These are phyloP conservation scores for Cathartes aura DNA, from an alignment of 2,113 vertebrate genomes.

Conservation along the genomic window DNA sequence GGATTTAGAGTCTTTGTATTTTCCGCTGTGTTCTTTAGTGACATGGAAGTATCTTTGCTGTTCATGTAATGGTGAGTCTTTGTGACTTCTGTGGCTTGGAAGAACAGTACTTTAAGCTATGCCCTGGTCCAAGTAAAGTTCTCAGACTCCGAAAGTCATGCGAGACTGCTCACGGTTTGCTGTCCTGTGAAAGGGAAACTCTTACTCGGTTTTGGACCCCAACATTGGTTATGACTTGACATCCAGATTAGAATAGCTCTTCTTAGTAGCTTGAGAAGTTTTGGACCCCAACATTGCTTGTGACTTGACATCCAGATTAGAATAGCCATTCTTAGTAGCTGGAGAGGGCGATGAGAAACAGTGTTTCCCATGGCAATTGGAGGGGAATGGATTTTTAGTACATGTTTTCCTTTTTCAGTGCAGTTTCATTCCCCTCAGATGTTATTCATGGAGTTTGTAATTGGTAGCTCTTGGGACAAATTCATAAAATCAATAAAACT, in stretches of 20 bases:
- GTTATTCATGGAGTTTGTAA: conserved; percentile 12
- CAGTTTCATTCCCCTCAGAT: neutral
- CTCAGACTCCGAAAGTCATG: neutral
- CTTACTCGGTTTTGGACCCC: neutral
- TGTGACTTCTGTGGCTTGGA: neutral
- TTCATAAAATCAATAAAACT: conserved; percentile 36
- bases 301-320: neutral
- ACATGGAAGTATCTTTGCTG: neutral
- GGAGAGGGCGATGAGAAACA: neutral
- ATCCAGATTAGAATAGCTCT: neutral
- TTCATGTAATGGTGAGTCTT: neutral
- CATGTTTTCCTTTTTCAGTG: neutral
- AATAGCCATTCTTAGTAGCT: neutral
- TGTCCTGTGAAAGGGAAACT: neutral
- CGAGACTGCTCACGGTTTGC: neutral
- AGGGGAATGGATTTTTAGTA: neutral
- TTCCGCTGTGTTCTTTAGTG: neutral
- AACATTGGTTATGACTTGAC: neutral
- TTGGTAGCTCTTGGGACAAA: conserved; percentile 16
- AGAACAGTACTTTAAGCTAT: neutral
- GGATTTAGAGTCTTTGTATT: neutral
- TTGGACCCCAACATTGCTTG: neutral
- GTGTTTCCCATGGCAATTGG: neutral
- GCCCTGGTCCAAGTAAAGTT: neutral
- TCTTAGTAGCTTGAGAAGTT: neutral